Evolutionary conservation across 2,888 invertebrate genomes (phyloP).

Genomic region (Lithophane socia): DNA sequence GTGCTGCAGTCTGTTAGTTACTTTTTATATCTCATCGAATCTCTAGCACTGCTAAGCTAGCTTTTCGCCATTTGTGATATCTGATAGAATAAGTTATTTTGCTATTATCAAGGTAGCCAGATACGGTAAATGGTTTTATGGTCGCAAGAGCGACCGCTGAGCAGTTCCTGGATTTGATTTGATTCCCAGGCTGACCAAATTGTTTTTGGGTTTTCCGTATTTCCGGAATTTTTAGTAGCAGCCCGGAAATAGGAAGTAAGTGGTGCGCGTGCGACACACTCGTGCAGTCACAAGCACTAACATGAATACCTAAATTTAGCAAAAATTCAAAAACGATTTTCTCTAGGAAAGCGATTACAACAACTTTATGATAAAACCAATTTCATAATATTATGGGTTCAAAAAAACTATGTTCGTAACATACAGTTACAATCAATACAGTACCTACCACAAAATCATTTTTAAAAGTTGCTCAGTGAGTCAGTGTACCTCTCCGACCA

Average conservation of each 20-base stretch:
- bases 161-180: not conserved
- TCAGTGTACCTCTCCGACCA: not conserved
- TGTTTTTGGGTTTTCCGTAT: not conserved
- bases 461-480: not conserved
- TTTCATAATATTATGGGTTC: not conserved
- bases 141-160: not conserved
- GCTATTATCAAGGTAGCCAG: not conserved
- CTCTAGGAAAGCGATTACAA: not conserved
- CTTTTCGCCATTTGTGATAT: not conserved
- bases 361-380: not conserved
- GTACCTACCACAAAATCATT: not conserved
- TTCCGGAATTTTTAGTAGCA: not conserved
- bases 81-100: not conserved
- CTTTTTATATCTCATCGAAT: not conserved
- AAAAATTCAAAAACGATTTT: not conserved
- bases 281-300: not conserved
- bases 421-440: not conserved
- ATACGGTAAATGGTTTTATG: not conserved
- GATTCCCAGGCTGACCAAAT: not conserved
- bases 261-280: not conserved
- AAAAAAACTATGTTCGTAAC: not conserved
- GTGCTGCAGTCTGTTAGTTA: slow-evolving; percentile 81
- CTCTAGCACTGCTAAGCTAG: not conserved
- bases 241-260: not conserved
- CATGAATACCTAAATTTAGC: not conserved